Evolutionary conservation across 2,797 vertebrate genomes (phyloP).

Genomic region (Otus scops): DNA sequence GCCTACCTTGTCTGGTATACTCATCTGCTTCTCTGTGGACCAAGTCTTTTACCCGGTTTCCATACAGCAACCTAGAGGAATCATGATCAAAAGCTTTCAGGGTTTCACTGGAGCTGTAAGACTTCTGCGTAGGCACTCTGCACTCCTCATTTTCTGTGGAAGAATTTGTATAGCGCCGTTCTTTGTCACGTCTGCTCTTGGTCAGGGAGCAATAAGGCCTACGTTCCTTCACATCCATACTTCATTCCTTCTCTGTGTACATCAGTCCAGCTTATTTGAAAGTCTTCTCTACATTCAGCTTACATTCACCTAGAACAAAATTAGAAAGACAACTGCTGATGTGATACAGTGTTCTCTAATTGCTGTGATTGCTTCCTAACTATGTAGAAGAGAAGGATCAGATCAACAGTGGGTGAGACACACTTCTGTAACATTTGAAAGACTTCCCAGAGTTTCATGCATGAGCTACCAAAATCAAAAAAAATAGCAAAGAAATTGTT

Average conservation of each 20-base stretch:
- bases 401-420: not conserved
- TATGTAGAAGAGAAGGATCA: not conserved
- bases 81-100: conserved; percentile 96
- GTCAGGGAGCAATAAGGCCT: conserved; percentile 98
- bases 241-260: conserved; percentile 89
- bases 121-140: conserved; percentile 94
- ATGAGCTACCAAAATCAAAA: not conserved
- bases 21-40: conserved; percentile 91
- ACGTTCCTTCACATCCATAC: conserved; percentile 99
- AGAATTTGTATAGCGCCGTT: conserved; percentile 81
- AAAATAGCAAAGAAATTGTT: not conserved
- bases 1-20: conserved; percentile 90
- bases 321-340: conserved; percentile 40
- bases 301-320: conserved; percentile 77
- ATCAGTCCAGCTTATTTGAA: conserved; percentile 69
- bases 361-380: not conserved
- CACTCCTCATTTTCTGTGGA: conserved; percentile 87
- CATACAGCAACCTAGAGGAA: conserved; percentile 90
- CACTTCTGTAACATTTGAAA: not conserved
- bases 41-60: conserved; percentile 92
- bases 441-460: not conserved
- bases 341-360: conserved; percentile 8
- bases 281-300: conserved; percentile 73
- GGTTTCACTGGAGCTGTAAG: conserved; percentile 96
- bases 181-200: conserved; percentile 91